A percentile compares a stretch with the other conserved stretches of the same genome.
Evolutionary conservation across 2,888 invertebrate species (phyloP).

Genomic region (Meganola albula): DNA sequence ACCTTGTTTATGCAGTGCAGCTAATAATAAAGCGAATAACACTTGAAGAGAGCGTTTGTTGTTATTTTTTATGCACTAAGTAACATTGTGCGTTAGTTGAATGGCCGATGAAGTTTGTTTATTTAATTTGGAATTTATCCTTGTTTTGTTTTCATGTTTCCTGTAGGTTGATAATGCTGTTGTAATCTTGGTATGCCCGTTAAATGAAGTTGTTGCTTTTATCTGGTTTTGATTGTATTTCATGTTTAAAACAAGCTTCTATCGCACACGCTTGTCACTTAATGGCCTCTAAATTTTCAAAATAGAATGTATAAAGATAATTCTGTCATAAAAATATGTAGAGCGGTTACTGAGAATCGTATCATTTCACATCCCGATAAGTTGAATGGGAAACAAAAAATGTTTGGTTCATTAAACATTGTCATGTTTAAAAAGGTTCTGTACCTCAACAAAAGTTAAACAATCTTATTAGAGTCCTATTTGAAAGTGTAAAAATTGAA

Average conservation of each 20-base stretch:
- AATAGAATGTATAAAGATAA: slow-evolving; percentile 19
- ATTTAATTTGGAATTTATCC: slow-evolving; percentile 47
- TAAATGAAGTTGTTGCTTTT: slow-evolving; percentile 21
- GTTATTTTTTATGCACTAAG: slow-evolving; percentile 50
- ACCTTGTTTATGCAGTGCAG: slow-evolving; percentile 72
- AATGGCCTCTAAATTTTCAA: slow-evolving; percentile 14
- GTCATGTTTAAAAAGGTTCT: slow-evolving; percentile 19
- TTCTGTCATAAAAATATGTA: slow-evolving; percentile 23
- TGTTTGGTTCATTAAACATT: neutral
- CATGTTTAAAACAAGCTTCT: slow-evolving; percentile 1
- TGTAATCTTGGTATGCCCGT: slow-evolving; percentile 27
- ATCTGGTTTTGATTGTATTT: slow-evolving; percentile 5
- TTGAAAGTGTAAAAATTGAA: too few relatives aligned
- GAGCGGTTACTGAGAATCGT: slow-evolving; percentile 17
- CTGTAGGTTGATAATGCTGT: slow-evolving; percentile 32
- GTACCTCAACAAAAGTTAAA: slow-evolving; percentile 6
- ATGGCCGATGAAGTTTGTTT: slow-evolving; percentile 48
- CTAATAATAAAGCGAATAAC: slow-evolving; percentile 72
- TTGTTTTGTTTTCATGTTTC: slow-evolving; percentile 44
- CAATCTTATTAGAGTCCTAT: too few relatives aligned
- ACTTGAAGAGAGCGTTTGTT: slow-evolving; percentile 54
- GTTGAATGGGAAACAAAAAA: slow-evolving; percentile 9
- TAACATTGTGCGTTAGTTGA: slow-evolving; percentile 43
- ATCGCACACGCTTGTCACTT: slow-evolving; percentile 8
- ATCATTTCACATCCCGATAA: slow-evolving; percentile 23